A percentile compares a stretch with the other conserved stretches of the same genome.
Evolutionary conservation across 2,797 vertebrate genomes (phyloP).

Genomic region (Poecile montanus): DNA sequence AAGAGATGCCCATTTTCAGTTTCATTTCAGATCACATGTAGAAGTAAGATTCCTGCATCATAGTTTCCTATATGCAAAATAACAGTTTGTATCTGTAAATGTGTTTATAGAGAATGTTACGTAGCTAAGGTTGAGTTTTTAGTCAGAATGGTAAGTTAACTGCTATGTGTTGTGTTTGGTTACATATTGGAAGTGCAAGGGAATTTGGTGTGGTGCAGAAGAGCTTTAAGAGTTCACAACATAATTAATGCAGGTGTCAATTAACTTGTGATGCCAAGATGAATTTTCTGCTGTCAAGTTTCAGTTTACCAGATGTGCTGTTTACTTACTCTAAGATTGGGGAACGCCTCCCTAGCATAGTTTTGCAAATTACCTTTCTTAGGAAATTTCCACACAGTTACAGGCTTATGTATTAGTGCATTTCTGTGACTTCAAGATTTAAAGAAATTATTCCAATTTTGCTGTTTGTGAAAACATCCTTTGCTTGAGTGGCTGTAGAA

Average conservation of each 20-base stretch:
- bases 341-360: neutral
- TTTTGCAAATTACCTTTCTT: neutral
- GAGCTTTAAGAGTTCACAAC: constrained; percentile 38
- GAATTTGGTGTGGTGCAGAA: constrained; percentile 43
- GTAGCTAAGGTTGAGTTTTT: constrained; percentile 41
- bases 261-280: neutral
- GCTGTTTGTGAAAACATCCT: neutral
- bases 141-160: constrained; percentile 27
- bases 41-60: neutral
- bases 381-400: neutral
- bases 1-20: neutral
- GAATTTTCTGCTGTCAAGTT: neutral
- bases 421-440: neutral
- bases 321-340: neutral
- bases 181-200: constrained; percentile 48
- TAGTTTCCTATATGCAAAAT: constrained; percentile 45
- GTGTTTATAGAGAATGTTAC: constrained; percentile 40
- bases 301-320: neutral
- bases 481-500: neutral
- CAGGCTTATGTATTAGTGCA: neutral
- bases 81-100: constrained; percentile 35
- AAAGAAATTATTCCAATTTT: neutral
- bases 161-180: constrained; percentile 42
- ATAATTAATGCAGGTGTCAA: neutral
- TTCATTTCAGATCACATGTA: neutral